These are phyloP conservation scores for Porites australiensis DNA, from an alignment of 64 coral and sea anemone species.

Conservation along the genomic window DNA sequence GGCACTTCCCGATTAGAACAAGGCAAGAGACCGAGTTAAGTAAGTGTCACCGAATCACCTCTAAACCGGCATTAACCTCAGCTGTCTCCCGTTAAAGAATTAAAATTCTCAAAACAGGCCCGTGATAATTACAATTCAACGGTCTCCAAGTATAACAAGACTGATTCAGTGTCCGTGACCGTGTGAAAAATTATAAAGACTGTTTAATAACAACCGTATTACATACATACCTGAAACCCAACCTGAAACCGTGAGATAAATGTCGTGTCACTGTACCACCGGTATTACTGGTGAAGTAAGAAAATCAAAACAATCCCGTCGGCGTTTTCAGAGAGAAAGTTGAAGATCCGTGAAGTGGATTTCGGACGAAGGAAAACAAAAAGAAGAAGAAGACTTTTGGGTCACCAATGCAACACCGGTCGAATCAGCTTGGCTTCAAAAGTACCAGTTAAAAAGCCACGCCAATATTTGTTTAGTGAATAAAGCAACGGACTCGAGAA, in stretches of 20 bases:
- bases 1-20: too few species aligned
- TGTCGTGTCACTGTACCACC: neutral
- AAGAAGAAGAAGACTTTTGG: neutral
- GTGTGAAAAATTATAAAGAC: neutral
- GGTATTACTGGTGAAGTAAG: neutral
- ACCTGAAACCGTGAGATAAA: neutral
- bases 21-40: too few species aligned
- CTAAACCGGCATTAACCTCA: too few species aligned
- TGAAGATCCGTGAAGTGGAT: too few species aligned
- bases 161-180: neutral
- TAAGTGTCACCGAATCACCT: too few species aligned
- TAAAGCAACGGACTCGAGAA: neutral
- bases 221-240: constrained; percentile 1
- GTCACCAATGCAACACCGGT: too few species aligned
- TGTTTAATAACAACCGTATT: neutral
- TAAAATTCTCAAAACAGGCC: too few species aligned
- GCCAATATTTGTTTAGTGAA: constrained; percentile 41
- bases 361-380: too few species aligned
- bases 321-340: neutral
- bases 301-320: constrained; percentile 11
- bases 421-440: neutral
- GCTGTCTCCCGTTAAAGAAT: too few species aligned
- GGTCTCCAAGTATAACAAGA: too few species aligned
- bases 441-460: constrained; percentile 17
- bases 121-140: too few species aligned